phyloP scores from a whole-genome alignment of 2,113 vertebrate species.

The Emberiza fucata region DNA sequence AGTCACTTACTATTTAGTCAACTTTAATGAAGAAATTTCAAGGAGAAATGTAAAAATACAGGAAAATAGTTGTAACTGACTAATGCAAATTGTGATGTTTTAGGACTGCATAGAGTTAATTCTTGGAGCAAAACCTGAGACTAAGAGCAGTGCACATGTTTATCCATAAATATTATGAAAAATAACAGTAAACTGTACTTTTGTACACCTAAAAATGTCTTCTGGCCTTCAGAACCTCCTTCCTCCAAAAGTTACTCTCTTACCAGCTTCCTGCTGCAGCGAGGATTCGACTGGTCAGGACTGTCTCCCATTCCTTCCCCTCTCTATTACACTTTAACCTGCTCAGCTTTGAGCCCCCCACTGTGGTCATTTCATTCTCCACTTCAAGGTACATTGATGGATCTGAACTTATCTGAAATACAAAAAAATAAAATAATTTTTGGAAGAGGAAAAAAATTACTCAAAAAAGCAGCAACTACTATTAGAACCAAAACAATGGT shows the following conservation, averaged over 20 bases:
- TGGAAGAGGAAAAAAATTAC: background rate
- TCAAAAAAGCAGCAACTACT: background rate
- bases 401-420: constrained; percentile 85
- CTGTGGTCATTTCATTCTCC: constrained; percentile 88
- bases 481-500: background rate
- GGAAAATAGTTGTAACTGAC: background rate
- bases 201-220: background rate
- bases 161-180: background rate
- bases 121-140: background rate
- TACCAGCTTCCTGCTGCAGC: constrained; percentile 90
- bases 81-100: background rate
- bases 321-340: constrained; percentile 90
- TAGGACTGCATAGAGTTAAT: background rate
- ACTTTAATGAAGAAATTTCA: background rate
- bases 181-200: background rate
- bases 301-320: constrained; percentile 89
- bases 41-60: background rate
- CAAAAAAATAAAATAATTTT: background rate
- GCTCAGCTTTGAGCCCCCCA: constrained; percentile 86
- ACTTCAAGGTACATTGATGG: constrained; percentile 91
- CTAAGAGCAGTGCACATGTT: background rate
- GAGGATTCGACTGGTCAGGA: constrained; percentile 89
- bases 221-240: background rate
- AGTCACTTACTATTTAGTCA: background rate
- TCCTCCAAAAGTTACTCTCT: background rate